phyloP scores from a whole-genome alignment of 64 coral and sea anemone species.

The Pachyseris speciosa region DNA sequence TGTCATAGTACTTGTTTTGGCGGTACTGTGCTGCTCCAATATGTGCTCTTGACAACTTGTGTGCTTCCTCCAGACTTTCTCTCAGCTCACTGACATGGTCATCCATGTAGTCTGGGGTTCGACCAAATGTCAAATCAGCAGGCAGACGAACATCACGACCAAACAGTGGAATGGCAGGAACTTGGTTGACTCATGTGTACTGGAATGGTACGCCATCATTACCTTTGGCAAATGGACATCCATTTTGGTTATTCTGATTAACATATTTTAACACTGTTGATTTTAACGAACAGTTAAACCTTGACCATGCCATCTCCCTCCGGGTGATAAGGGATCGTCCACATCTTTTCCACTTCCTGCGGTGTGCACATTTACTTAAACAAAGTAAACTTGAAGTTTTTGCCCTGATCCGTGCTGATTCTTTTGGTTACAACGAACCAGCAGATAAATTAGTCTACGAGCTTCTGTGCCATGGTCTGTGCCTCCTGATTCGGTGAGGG shows the following conservation, averaged over 20 bases:
- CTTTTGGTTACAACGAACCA: background rate
- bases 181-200: slow-evolving; percentile 21
- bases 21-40: background rate
- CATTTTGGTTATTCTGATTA: slow-evolving; percentile 4
- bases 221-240: slow-evolving; percentile 16
- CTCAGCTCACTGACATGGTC: background rate
- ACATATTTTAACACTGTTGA: slow-evolving; percentile 62
- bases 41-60: slow-evolving; percentile 12
- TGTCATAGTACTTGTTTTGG: slow-evolving; percentile 52
- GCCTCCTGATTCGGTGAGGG: slow-evolving; percentile 57
- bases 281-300: slow-evolving; percentile 30
- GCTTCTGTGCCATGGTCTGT: slow-evolving; percentile 28
- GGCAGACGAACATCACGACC: no score
- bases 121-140: slow-evolving; percentile 37
- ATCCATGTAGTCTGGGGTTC: background rate
- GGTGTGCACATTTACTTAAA: slow-evolving; percentile 49
- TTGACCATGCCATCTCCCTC: slow-evolving; percentile 58
- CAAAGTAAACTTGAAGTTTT: slow-evolving; percentile 55
- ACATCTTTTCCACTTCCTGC: slow-evolving; percentile 30
- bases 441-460: slow-evolving; percentile 35
- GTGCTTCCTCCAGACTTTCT: background rate
- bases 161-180: slow-evolving; percentile 18
- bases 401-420: slow-evolving; percentile 43
- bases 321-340: slow-evolving; percentile 34
- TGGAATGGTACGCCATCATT: slow-evolving; percentile 60